Base-by-base conservation (phyloP, 2,113 vertebrate species). In the Sylvietta virens region DNA sequence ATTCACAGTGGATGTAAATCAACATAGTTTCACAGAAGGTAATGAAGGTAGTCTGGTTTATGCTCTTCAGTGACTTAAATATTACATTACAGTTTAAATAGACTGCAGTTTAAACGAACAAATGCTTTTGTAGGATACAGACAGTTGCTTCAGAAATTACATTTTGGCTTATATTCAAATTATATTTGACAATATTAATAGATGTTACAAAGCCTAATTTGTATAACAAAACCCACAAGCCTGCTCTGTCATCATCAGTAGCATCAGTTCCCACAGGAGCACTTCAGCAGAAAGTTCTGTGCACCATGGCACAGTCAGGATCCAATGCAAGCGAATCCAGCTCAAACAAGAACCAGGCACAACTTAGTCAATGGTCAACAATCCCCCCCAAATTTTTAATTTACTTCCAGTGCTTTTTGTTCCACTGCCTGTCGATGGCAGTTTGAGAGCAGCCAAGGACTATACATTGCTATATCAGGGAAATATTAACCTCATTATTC, bases 131-230 rank as follows among this genome's bases (percentile, higher is more conserved):
- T 23, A 65, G 35, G 56, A 86, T 30, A 47, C 19, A 92, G 64
- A 13, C 28, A 58, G 37, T 54, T 88, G 23, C n/a, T 87, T 72
- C 35, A 87, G 61, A 81, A 91, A 79, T 50, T 35, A 44, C 4
- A 3, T 66, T 80, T 91, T 62, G 70, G 42, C 17, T 90, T 70
- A 50, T 47, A 87, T 72, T 72, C 40, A 91, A 91, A 72, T 84
- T 62, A 44, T 57, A 65, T 67, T 81, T 77, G 54, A 79, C 84
- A 94, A 92, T 69, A 86, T 62, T 92, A 95, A 69, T 72, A 65
- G 23, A 18, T 9, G 15, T 40, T 57, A 66, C 45, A 67, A 79
- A 74, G 51, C 22, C 54, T 57, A 45, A 73, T 85, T 83, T 93
- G 31, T 70, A 33, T 80, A 81, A 83, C 54, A 92, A 76, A 87